These are phyloP conservation scores for Tortricodes alternella DNA, from an alignment of 2,888 invertebrate species.

Conservation along the genomic window DNA sequence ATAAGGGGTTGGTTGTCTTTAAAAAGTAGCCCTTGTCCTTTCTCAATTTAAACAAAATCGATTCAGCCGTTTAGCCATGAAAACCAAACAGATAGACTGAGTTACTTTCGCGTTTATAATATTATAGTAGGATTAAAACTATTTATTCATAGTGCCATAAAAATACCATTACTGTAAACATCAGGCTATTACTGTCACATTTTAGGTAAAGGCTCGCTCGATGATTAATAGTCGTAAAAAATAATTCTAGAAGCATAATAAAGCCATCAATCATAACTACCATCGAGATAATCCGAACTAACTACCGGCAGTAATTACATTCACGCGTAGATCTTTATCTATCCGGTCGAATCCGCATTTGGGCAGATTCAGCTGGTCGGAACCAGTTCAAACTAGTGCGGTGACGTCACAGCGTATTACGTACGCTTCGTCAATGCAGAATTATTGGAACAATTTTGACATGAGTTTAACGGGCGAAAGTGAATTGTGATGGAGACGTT, in stretches of 20 bases:
- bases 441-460: background rate
- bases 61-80: no score
- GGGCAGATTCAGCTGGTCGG: background rate
- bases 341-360: background rate
- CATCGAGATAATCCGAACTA: constrained; percentile 17
- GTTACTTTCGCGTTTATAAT: no score
- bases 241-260: background rate
- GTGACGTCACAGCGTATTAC: background rate
- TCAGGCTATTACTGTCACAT: no score
- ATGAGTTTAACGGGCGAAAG: no score
- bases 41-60: no score
- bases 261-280: constrained; percentile 9
- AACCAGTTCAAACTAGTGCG: constrained; percentile 2
- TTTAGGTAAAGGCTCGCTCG: no score
- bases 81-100: no score
- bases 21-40: no score
- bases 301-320: constrained; percentile 21
- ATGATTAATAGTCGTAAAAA: no score
- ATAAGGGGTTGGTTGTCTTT: no score
- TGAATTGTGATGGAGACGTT: background rate
- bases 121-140: background rate
- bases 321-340: constrained; percentile 15
- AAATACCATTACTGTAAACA: no score
- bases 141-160: background rate
- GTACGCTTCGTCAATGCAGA: no score